A percentile compares a stretch with the other conserved stretches of the same genome.
phyloP scores from a whole-genome alignment of 2,113 vertebrate species.

The Anser brachyrhynchus region DNA sequence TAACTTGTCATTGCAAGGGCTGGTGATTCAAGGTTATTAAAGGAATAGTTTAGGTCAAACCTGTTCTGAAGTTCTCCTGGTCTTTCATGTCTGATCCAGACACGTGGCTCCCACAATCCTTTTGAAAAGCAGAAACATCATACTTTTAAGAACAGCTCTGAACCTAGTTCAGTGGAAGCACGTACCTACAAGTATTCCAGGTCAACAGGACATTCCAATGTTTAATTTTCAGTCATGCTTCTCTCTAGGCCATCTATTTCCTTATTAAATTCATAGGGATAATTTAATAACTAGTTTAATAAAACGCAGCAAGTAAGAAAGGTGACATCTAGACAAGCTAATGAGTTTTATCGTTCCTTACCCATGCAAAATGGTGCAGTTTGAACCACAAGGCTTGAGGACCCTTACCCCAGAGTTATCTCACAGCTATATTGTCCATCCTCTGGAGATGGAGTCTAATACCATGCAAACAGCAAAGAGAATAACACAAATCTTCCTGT shows the following conservation, averaged over 20 bases:
- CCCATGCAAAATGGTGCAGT: not conserved
- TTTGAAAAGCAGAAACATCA: not conserved
- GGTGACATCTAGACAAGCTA: not conserved
- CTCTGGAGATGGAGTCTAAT: not conserved
- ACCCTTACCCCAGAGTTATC: not conserved
- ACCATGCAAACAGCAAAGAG: not conserved
- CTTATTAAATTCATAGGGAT: not conserved
- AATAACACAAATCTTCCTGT: not conserved
- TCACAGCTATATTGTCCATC: accelerated
- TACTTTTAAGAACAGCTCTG: not conserved
- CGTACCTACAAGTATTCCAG: not conserved
- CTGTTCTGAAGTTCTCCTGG: not conserved
- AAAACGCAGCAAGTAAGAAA: not conserved
- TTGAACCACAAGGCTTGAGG: not conserved
- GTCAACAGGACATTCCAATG: not conserved
- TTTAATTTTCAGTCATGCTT: not conserved
- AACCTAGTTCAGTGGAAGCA: not conserved
- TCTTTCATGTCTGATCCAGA: not conserved
- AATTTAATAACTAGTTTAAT: not conserved
- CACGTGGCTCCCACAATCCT: accelerated
- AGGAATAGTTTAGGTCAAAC: not conserved
- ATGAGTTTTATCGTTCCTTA: not conserved
- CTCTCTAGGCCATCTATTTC: not conserved
- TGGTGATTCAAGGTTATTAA: not conserved
- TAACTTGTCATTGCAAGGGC: not conserved